Evolutionary conservation across 2,797 vertebrate species (phyloP), one percentile per base, ranked within the genome.

Genomic region (Yasuhikotakia modesta): DNA sequence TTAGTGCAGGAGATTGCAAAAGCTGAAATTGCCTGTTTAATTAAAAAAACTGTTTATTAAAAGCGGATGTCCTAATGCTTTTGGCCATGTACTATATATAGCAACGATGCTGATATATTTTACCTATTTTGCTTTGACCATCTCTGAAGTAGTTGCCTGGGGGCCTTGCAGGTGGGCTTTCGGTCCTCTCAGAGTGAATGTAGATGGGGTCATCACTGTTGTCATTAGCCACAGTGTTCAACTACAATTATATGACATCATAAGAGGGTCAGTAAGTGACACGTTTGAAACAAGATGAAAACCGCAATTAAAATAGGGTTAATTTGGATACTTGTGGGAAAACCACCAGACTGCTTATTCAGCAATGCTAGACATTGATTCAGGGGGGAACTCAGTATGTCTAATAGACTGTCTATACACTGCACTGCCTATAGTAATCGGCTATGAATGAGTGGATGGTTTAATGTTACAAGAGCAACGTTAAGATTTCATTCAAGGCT

Each of bases 61-160:
- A 35, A 5, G 35, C 5, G 35, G 35, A 7, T 32, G 35, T 35
- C 35, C 35, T 5, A 1, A 52, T 52, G 19, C 2, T 19, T 52
- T 52, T n/a, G 5, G 17, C 8, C n/a, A 12, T 55, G 55, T 58
- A 27, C 3, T 24, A 5, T 57, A 22, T 57, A 57, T 24, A 57
- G 12, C 10, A 55, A 10, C 22, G 52, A 13, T 6, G 13, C 52
- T 24, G 55, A 3, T 30, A 32, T 61, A 61, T 61, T 61, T 61
- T 35, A 63, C 60, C 60, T n/a, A 63, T 63, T 63, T 63, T 63
- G 60, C 27, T 63, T 11, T 35, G 30, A 16, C 60, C 60, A 63
- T 63, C 60, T 63, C 60, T 63, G 60, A 63, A 63, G 30, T 63
- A 63, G 60, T 63, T 63, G 60, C 60, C 60, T 4, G 60, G 30